phyloP scores from a whole-genome alignment of 2,113 vertebrate species.

The Eretmochelys imbricata region DNA sequence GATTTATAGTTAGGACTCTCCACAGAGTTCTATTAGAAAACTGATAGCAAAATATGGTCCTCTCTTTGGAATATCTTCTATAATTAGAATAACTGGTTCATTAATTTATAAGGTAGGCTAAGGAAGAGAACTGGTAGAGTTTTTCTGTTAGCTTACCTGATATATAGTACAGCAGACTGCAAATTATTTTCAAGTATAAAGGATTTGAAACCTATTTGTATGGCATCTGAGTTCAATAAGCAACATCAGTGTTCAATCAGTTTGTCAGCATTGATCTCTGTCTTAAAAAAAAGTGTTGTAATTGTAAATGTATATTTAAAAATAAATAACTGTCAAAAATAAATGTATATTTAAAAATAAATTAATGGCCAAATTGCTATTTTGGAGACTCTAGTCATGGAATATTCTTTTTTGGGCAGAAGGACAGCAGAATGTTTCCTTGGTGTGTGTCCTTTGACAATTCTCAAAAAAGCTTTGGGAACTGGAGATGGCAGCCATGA shows the following conservation, averaged over 20 bases:
- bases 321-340: neutral
- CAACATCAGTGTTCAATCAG: neutral
- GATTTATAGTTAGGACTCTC: neutral
- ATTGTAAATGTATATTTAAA: slow-evolving; percentile 21
- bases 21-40: neutral
- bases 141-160: neutral
- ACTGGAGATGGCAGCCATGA: neutral
- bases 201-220: neutral
- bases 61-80: neutral
- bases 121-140: neutral
- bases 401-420: neutral
- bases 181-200: neutral
- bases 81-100: neutral
- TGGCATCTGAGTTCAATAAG: neutral
- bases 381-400: neutral
- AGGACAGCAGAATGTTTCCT: neutral
- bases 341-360: slow-evolving; percentile 8
- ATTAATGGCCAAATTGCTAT: slow-evolving; percentile 25
- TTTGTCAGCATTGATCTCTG: slow-evolving; percentile 11
- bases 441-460: neutral
- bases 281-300: neutral
- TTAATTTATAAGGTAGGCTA: neutral
- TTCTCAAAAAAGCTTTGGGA: neutral
- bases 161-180: slow-evolving; percentile 22
- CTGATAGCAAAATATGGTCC: rapidly evolving